A percentile compares a stretch with the other conserved stretches of the same genome.
Evolutionary conservation across 2,797 vertebrate species (phyloP).

Genomic region (Etheostoma perlongum): DNA sequence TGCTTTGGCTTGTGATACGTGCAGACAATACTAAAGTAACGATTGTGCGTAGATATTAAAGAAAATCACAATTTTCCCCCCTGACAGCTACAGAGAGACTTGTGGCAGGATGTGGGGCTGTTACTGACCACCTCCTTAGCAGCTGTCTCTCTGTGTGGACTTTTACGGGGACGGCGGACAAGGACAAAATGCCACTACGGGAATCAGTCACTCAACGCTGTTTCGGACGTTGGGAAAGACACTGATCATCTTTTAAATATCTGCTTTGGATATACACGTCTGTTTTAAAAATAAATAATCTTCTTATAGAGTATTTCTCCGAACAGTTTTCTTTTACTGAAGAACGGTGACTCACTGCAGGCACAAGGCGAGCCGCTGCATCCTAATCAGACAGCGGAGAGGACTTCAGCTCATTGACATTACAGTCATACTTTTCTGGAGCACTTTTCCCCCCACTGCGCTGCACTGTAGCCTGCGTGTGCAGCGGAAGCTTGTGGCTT

Average conservation of each 20-base stretch:
- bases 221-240: slow-evolving; percentile 68
- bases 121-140: slow-evolving; percentile 63
- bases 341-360: slow-evolving; percentile 83
- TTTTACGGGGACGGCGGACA: slow-evolving; percentile 74
- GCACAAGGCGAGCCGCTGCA: slow-evolving; percentile 82
- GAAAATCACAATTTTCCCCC: neutral
- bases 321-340: slow-evolving; percentile 66
- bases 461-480: slow-evolving; percentile 73
- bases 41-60: slow-evolving; percentile 36
- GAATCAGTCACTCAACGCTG: slow-evolving; percentile 67
- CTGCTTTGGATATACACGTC: slow-evolving; percentile 77
- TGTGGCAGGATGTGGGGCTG: slow-evolving; percentile 47
- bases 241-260: slow-evolving; percentile 48
- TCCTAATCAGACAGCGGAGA: slow-evolving; percentile 83
- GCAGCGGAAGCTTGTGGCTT: slow-evolving; percentile 65
- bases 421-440: slow-evolving; percentile 87
- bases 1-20: slow-evolving; percentile 65
- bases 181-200: slow-evolving; percentile 81
- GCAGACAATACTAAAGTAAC: slow-evolving; percentile 67
- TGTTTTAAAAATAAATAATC: slow-evolving; percentile 54
- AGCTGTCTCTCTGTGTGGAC: slow-evolving; percentile 68
- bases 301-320: slow-evolving; percentile 47
- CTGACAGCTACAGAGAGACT: slow-evolving; percentile 47
- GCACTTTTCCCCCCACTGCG: slow-evolving; percentile 81
- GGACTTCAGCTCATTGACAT: slow-evolving; percentile 86